Base-by-base conservation (phyloP, 1,140 invertebrate species). In the Drosophila ohnishii region DNA sequence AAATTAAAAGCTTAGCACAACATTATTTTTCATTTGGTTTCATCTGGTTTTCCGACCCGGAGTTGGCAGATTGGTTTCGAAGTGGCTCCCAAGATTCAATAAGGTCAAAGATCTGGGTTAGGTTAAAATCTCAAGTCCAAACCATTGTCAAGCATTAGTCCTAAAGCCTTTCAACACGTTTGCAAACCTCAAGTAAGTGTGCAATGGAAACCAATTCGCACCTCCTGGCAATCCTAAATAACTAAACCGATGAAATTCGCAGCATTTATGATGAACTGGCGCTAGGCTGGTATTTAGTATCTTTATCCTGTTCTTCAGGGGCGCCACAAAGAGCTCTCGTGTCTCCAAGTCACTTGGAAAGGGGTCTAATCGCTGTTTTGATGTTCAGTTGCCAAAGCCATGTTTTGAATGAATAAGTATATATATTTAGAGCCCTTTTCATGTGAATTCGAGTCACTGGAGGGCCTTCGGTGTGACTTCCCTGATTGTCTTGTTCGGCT, bases 1-100 rank as follows among this genome's bases (percentile, higher is more conserved):
- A 77, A 75, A 25, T 75, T 56, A 78, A 78, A 88, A 88, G 84
- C 84, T 83, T 87, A 71, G 76, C 74, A 87, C 80, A 87, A 82
- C 62, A 75, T 67, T 28, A 28, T 79, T 73, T 45, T 50, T 50
- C 48, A 50, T 69, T 48, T 61, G 22, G 11, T 34, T 58, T 35
- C 28, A 32, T 50, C 55, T 55, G 30, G 32, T 34, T 53, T 22
- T n/a, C 5, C 59, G 34, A 53, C 47, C 37, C 47, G 16, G 25
- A 71, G 55, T 56, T 35, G 58, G 65, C 25, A 39, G 11, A 30
- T 39, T 34, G 62, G 53, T n/a, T 66, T 39, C 9, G 22, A 34
- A 59, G 30, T 51, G 51, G 37, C 30, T 48, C 25, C 8, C 19
- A 40, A 25, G 25, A 37, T 59, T 14, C n/a, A 14, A n/a, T 48